Conservation (phyloP, 2,888 invertebrate genomes). For the Thumatha senex region DNA sequence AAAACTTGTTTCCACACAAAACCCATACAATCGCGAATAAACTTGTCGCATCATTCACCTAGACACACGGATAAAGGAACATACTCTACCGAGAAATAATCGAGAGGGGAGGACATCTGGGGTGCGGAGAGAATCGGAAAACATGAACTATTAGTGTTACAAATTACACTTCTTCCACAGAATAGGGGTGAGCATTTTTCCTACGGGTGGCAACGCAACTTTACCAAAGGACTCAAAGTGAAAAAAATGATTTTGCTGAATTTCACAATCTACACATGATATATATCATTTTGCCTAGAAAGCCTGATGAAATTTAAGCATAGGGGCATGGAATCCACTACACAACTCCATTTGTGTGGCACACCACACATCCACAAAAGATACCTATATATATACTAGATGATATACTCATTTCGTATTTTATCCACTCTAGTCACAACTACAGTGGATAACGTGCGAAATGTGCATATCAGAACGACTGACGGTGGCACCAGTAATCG, state of each 20-base stretch:
- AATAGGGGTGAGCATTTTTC: slow-evolving; percentile 32
- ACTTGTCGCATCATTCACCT: slow-evolving; percentile 44
- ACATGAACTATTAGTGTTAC: slow-evolving; percentile 53
- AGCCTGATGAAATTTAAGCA: neutral
- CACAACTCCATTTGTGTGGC: too few species aligned
- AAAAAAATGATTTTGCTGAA: neutral
- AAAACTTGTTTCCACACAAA: slow-evolving; percentile 16
- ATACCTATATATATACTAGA: too few species aligned
- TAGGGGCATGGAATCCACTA: too few species aligned
- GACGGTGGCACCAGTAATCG: too few species aligned
- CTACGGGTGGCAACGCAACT: slow-evolving; percentile 27
- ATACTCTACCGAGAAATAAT: slow-evolving; percentile 32
- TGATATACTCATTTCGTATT: too few species aligned
- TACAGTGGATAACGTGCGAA: too few species aligned
- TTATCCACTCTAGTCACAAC: too few species aligned
- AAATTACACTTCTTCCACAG: slow-evolving; percentile 49
- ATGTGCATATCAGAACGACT: too few species aligned
- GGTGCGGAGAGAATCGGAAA: slow-evolving; percentile 38
- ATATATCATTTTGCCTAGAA: neutral
- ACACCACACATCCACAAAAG: too few species aligned
- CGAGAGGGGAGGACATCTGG: slow-evolving; percentile 3
- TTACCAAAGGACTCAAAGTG: slow-evolving; percentile 16
- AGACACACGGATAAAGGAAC: slow-evolving; percentile 43
- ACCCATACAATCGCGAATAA: slow-evolving; percentile 29
- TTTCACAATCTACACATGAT: neutral